These are phyloP conservation scores for Calliopum simillimum DNA, from an alignment of 2,888 invertebrate genomes.

Conservation along the genomic window DNA sequence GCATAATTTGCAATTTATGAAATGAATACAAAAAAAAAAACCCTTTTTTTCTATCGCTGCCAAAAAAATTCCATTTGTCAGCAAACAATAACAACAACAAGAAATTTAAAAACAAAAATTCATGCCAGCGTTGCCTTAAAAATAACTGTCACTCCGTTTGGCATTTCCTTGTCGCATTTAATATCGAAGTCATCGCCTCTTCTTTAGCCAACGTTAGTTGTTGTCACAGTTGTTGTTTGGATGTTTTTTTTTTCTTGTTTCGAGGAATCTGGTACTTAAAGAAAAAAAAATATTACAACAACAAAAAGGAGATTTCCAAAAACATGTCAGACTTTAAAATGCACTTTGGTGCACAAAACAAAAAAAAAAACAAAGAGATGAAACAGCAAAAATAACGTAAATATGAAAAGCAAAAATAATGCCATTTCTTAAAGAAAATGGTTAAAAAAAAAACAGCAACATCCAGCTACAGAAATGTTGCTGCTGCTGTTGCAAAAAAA, in stretches of 20 bases:
- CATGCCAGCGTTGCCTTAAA: neutral
- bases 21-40: no score
- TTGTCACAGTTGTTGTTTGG: neutral
- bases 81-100: neutral
- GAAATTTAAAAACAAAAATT: neutral
- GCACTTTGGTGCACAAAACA: neutral
- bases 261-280: neutral
- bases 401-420: conserved; percentile 27
- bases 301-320: neutral
- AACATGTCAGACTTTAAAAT: conserved; percentile 20
- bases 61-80: no score
- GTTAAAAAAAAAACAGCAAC: neutral
- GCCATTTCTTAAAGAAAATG: conserved; percentile 5
- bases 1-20: no score
- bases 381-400: conserved; percentile 17
- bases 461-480: neutral
- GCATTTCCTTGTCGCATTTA: conserved; percentile 22
- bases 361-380: no score
- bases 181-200: conserved; percentile 9
- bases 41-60: no score
- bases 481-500: neutral
- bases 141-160: conserved; percentile 14
- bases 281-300: neutral
- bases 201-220: neutral
- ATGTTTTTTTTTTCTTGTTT: neutral